A percentile compares a stretch with the other conserved stretches of the same genome.
Evolutionary conservation across 2,888 invertebrate genomes (phyloP).

Genomic region (Pegoplata infirma): DNA sequence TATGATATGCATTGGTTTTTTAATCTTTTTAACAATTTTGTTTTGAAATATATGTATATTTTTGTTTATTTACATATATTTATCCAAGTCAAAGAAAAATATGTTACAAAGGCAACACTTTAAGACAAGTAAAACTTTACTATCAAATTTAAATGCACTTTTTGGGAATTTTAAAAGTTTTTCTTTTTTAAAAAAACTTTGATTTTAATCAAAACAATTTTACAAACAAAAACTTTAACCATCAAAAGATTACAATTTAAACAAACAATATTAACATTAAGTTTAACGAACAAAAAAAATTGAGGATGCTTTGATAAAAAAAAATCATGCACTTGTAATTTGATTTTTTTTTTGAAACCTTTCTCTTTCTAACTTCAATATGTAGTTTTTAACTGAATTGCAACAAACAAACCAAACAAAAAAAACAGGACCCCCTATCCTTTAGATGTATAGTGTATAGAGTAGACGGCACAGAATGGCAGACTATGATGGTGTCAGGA

Average conservation of each 20-base stretch:
- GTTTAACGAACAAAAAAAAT: constrained; percentile 27
- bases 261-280: constrained; percentile 40
- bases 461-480: constrained; percentile 10
- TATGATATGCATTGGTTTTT: too few species aligned
- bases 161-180: not conserved
- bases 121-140: not conserved
- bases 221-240: constrained; percentile 28
- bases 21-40: too few species aligned
- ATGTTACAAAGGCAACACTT: not conserved
- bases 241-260: constrained; percentile 54
- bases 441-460: too few species aligned
- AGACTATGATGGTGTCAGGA: constrained; percentile 61
- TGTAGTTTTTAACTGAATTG: constrained; percentile 44
- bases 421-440: not conserved
- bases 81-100: too few species aligned
- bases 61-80: too few species aligned
- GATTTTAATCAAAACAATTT: constrained; percentile 46
- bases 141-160: not conserved
- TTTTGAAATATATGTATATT: too few species aligned
- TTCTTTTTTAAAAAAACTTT: constrained; percentile 22
- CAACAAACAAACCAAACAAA: constrained; percentile 12
- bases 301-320: not conserved
- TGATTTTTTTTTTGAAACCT: constrained; percentile 27
- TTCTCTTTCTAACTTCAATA: constrained; percentile 53
- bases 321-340: constrained; percentile 37